Percentiles rank a stretch among this genome's conserved stretches.
These are phyloP conservation scores for Pelosia muscerda DNA, from an alignment of 2,888 invertebrate species.

Conservation along the genomic window DNA sequence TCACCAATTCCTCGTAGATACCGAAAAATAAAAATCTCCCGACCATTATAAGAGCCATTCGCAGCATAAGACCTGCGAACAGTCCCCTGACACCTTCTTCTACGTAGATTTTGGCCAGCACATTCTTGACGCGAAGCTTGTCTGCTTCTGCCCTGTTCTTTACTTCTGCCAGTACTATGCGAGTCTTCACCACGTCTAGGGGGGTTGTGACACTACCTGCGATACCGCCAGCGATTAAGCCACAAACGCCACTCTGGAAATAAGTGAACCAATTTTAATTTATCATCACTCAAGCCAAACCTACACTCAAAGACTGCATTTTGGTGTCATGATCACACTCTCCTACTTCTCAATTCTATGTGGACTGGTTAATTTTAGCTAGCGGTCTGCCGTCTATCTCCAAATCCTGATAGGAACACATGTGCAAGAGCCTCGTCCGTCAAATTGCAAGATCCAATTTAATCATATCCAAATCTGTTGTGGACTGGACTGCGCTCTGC, in stretches of 20 bases:
- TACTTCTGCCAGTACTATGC: constrained; percentile 96
- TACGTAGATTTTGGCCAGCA: constrained; percentile 87
- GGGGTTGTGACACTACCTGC: constrained; percentile 97
- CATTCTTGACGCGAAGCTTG: constrained; percentile 62
- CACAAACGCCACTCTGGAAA: constrained; percentile 92
- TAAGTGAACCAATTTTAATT: background rate
- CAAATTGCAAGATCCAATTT: no score
- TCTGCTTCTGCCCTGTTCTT: constrained; percentile 37
- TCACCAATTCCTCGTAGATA: constrained; percentile 92
- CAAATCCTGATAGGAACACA: no score
- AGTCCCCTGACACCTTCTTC: constrained; percentile 92
- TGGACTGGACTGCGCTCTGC: no score
- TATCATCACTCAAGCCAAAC: no score
- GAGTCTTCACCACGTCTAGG: constrained; percentile 97
- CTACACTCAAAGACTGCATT: no score
- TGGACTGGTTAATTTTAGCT: no score
- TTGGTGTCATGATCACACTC: no score
- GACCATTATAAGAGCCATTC: constrained; percentile 95
- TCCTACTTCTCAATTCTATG: no score
- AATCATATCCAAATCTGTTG: no score
- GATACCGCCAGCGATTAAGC: constrained; percentile 94
- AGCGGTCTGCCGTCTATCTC: no score
- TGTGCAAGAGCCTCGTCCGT: no score
- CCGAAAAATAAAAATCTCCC: constrained; percentile 99
- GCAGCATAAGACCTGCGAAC: constrained; percentile 95